Conservation (phyloP, 2,888 invertebrate species). For the Rhimphoctona megacephalus region DNA sequence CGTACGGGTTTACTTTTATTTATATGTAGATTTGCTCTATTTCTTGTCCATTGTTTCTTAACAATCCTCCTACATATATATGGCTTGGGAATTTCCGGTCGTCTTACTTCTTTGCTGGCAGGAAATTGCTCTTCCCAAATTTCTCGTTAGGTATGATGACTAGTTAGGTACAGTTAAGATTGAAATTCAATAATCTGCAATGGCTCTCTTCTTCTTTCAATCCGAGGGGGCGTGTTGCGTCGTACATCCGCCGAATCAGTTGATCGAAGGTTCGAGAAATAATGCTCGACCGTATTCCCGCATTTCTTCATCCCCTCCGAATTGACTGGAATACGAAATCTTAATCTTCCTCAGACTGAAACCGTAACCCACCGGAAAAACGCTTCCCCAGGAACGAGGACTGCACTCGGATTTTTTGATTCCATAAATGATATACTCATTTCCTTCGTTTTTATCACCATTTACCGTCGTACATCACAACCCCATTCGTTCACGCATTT, state of each 20-base stretch:
- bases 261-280: conserved; percentile 49
- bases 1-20: neutral
- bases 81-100: neutral
- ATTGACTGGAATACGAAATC: conserved; percentile 80
- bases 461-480: conserved; percentile 39
- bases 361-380: conserved; percentile 20
- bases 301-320: conserved; percentile 70
- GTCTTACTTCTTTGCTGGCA: conserved; percentile 52
- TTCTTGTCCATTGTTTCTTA: conserved; percentile 10
- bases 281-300: conserved; percentile 48
- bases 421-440: conserved; percentile 51
- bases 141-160: conserved; percentile 62
- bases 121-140: conserved; percentile 74
- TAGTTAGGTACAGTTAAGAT: conserved; percentile 77
- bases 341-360: conserved; percentile 76
- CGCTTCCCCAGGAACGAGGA: neutral
- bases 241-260: conserved; percentile 7
- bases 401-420: conserved; percentile 54
- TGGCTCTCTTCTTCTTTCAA: conserved; percentile 36
- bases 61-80: neutral
- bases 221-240: conserved; percentile 4
- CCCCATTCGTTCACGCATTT: conserved; percentile 61
- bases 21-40: neutral
- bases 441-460: neutral
- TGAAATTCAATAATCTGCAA: conserved; percentile 83